Evolutionary conservation across 2,888 invertebrate genomes (phyloP).

Genomic region (Cordylochernes scorpioides): DNA sequence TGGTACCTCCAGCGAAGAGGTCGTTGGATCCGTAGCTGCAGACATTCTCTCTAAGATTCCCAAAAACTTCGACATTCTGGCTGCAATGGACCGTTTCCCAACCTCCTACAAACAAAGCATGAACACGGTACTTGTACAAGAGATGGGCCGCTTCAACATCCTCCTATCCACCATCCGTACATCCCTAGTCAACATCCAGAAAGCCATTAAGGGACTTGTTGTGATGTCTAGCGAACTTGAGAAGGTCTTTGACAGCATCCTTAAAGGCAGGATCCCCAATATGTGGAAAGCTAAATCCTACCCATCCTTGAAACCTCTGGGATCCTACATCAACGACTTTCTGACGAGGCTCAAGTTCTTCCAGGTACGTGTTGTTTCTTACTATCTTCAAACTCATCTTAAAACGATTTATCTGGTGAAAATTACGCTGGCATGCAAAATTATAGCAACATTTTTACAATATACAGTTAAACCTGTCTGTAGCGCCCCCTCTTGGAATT

Average conservation of each 20-base stretch:
- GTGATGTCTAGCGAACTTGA: slow-evolving; percentile 62
- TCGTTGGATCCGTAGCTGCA: slow-evolving; percentile 45
- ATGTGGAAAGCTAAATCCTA: slow-evolving; percentile 26
- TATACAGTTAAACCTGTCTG: no score
- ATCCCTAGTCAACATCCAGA: slow-evolving; percentile 21
- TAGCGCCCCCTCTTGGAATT: no score
- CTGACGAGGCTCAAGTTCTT: slow-evolving; percentile 28
- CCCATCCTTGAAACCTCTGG: slow-evolving; percentile 25
- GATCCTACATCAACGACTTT: slow-evolving; percentile 24
- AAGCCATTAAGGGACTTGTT: slow-evolving; percentile 40
- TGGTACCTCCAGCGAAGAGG: slow-evolving; percentile 44
- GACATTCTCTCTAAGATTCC: slow-evolving; percentile 38
- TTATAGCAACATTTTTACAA: no score
- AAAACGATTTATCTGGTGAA: no score
- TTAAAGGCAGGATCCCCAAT: slow-evolving; percentile 37
- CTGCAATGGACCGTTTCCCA: slow-evolving; percentile 18
- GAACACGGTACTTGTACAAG: slow-evolving; percentile 26
- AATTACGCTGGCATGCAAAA: no score
- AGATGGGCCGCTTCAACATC: slow-evolving; percentile 24
- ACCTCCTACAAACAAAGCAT: slow-evolving; percentile 22
- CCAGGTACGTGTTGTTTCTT: no score
- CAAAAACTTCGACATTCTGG: slow-evolving; percentile 20
- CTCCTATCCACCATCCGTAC: slow-evolving; percentile 19
- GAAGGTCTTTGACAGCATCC: slow-evolving; percentile 51
- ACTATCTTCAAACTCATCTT: no score